Evolutionary conservation across 2,888 invertebrate species (phyloP).

Genomic region (Rhagophthalmus giganteus): DNA sequence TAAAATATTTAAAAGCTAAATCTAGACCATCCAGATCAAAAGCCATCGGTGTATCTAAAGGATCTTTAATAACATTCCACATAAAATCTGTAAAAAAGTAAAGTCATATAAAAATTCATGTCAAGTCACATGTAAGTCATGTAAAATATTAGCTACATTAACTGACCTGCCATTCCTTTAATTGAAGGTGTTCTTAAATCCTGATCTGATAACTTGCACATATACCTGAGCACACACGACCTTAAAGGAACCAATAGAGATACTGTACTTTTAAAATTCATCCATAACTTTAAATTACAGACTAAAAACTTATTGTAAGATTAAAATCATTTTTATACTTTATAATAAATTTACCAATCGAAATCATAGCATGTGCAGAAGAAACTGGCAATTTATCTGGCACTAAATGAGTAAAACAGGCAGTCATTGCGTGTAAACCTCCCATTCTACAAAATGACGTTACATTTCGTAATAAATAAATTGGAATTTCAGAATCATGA

Average conservation of each 20-base stretch:
- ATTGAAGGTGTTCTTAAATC: constrained; percentile 86
- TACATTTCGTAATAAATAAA: constrained; percentile 88
- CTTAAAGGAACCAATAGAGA: constrained; percentile 87
- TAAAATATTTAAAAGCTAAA: constrained; percentile 94
- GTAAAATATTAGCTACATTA: background rate
- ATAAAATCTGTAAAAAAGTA: constrained; percentile 71
- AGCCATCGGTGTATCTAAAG: constrained; percentile 80
- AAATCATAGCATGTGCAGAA: constrained; percentile 89
- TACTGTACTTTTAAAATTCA: constrained; percentile 87
- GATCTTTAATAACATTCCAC: constrained; percentile 94
- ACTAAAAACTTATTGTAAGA: constrained; percentile 56
- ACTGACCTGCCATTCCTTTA: constrained; percentile 85
- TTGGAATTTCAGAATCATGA: constrained; percentile 91
- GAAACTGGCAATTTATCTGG: constrained; percentile 79
- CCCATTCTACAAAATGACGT: constrained; percentile 90
- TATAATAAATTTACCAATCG: constrained; percentile 60
- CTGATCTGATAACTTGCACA: constrained; percentile 91
- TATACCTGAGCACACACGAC: constrained; percentile 84
- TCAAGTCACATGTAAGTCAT: no score
- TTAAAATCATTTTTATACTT: background rate
- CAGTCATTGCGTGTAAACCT: constrained; percentile 84
- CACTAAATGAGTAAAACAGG: constrained; percentile 78
- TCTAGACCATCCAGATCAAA: constrained; percentile 89
- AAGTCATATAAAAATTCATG: no score
- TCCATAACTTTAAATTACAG: constrained; percentile 90